Percentiles rank a stretch among this genome's conserved stretches.
Evolutionary conservation across 1,140 invertebrate genomes (phyloP).

Genomic region (Holcopasites calliopsidis): DNA sequence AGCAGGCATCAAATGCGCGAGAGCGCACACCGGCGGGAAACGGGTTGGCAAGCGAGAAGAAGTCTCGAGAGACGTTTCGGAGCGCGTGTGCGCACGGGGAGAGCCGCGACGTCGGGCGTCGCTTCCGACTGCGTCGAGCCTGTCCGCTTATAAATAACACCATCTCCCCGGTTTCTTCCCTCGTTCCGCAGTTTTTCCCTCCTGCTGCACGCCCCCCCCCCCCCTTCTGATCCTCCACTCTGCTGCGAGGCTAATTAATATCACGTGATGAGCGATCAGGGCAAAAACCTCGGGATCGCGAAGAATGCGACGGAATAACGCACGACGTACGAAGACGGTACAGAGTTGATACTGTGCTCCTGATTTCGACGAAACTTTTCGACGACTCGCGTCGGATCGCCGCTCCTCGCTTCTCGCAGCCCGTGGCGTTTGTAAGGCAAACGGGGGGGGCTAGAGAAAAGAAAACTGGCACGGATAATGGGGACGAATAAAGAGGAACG

Average conservation of each 20-base stretch:
- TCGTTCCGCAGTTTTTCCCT: constrained; percentile 64
- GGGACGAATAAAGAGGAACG: background rate
- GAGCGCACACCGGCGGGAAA: too few relatives aligned
- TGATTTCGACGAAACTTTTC: too few relatives aligned
- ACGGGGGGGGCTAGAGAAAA: background rate
- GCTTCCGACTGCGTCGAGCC: constrained; percentile 59
- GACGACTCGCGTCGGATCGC: too few relatives aligned
- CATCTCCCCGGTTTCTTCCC: constrained; percentile 72
- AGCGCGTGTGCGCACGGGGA: background rate
- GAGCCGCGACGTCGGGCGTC: constrained; percentile 41
- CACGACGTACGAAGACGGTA: too few relatives aligned
- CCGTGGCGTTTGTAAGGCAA: too few relatives aligned
- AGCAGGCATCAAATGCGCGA: too few relatives aligned
- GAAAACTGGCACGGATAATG: background rate
- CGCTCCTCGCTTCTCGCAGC: too few relatives aligned
- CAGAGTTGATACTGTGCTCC: too few relatives aligned
- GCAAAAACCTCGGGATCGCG: constrained; percentile 47
- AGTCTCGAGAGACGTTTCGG: background rate
- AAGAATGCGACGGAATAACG: background rate
- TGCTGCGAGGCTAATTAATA: constrained; percentile 75
- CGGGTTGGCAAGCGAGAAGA: background rate
- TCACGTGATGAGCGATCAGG: constrained; percentile 75
- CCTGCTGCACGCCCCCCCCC: constrained; percentile 9
- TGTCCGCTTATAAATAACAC: constrained; percentile 77
- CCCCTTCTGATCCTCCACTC: background rate